phyloP scores from a whole-genome alignment of 1,140 invertebrate genomes.

The Drosophila tsacasi region DNA sequence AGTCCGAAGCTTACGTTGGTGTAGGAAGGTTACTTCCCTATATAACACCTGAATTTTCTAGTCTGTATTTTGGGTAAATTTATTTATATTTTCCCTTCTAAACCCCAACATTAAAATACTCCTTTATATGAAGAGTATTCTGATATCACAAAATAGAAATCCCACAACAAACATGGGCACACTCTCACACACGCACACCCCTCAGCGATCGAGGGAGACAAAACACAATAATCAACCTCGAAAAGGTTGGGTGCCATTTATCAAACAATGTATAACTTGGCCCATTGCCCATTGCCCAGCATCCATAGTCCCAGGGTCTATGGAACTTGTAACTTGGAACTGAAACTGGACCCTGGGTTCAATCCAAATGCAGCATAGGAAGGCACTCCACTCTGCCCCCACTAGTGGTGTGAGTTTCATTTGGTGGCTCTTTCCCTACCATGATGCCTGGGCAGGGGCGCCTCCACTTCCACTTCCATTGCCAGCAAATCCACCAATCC shows the following conservation, averaged over 20 bases:
- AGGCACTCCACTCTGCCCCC: constrained; percentile 38
- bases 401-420: constrained; percentile 77
- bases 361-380: constrained; percentile 19
- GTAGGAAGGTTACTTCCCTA: not conserved
- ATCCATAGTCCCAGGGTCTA: not conserved
- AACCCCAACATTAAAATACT: not conserved
- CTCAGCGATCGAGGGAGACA: constrained; percentile 49
- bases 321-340: constrained; percentile 30
- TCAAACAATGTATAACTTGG: constrained; percentile 81
- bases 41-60: not conserved
- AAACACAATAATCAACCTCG: constrained; percentile 84
- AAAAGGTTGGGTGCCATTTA: constrained; percentile 84
- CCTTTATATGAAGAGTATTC: not conserved
- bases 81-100: too few relatives aligned
- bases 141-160: constrained; percentile 71
- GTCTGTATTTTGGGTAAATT: too few relatives aligned
- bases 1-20: too few relatives aligned
- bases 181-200: constrained; percentile 4
- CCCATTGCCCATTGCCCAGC: constrained; percentile 51
- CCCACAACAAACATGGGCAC: constrained; percentile 61
- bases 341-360: constrained; percentile 41
- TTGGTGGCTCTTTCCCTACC: constrained; percentile 44
- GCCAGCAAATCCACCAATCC: constrained; percentile 19
- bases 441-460: constrained; percentile 65
- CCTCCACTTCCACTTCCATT: constrained; percentile 25